Percentiles rank a stretch among this genome's conserved stretches.
These are phyloP conservation scores for Bubo blakistoni DNA, from an alignment of 2,113 vertebrate genomes.

Conservation along the genomic window DNA sequence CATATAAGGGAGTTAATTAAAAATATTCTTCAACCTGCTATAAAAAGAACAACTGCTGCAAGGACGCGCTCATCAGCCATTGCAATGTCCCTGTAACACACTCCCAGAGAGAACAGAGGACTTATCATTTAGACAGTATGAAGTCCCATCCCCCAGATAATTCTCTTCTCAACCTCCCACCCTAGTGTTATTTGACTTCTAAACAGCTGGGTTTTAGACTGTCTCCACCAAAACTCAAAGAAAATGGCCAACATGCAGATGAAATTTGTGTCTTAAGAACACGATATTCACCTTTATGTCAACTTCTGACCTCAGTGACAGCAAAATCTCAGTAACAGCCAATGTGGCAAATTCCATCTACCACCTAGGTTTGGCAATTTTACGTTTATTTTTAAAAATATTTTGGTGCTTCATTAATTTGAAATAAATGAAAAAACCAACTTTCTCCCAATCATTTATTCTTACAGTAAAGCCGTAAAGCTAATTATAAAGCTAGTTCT, in stretches of 20 bases:
- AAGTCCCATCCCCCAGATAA: neutral
- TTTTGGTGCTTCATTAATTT: neutral
- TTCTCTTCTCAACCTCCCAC: neutral
- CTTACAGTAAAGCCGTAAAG: neutral
- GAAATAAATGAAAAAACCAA: neutral
- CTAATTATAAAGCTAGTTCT: neutral
- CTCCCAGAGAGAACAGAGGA: neutral
- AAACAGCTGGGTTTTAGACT: neutral
- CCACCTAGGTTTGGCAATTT: neutral
- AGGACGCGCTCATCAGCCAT: fast-evolving
- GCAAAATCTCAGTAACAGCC: neutral
- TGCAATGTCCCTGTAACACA: neutral
- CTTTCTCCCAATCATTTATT: neutral
- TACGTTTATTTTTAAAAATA: neutral
- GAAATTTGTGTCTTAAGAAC: neutral
- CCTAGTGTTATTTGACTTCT: neutral
- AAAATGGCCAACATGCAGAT: neutral
- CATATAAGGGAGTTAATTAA: slow-evolving; percentile 52
- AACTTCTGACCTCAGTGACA: neutral
- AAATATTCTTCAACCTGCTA: slow-evolving; percentile 40
- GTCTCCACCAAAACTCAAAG: neutral
- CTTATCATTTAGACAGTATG: neutral
- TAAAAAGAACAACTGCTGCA: slow-evolving; percentile 21
- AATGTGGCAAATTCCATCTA: neutral
- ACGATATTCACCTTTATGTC: fast-evolving